Conservation (phyloP, 2,797 vertebrate genomes). For the Prunella strophiata region DNA sequence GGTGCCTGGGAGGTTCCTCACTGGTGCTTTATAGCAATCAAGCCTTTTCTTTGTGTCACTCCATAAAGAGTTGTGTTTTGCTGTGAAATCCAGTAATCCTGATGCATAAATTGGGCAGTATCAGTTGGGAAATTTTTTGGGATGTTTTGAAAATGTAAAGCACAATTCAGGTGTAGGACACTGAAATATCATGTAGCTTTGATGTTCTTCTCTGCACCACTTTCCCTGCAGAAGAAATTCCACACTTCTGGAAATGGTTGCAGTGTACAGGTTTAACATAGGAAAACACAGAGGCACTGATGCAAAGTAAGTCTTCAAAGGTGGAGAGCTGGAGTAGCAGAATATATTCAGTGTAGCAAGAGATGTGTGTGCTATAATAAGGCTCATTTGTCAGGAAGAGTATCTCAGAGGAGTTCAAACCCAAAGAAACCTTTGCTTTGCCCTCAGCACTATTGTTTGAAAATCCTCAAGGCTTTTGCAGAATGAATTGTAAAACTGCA, state of each 20-base stretch:
- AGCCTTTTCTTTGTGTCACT: not conserved
- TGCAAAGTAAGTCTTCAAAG: not conserved
- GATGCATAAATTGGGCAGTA: not conserved
- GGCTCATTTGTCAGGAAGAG: not conserved
- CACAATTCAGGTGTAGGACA: not conserved
- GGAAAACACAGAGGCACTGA: not conserved
- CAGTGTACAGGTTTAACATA: not conserved
- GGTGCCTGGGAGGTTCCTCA: not conserved
- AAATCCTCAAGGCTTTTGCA: constrained; percentile 5
- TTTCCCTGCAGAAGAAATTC: not conserved
- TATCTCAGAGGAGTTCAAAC: not conserved
- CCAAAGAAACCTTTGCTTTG: constrained; percentile 1
- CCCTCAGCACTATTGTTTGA: not conserved
- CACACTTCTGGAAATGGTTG: not conserved
- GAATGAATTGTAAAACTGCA: not conserved
- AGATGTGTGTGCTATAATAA: not conserved
- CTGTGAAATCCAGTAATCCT: not conserved
- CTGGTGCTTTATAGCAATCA: not conserved
- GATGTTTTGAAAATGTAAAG: not conserved
- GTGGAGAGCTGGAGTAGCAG: not conserved
- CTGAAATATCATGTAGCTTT: not conserved
- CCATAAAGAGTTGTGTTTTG: not conserved
- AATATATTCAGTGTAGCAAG: not conserved
- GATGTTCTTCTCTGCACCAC: not conserved
- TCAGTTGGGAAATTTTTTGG: not conserved